phyloP scores from a whole-genome alignment of 2,113 vertebrate species.

The Myiopsitta monachus region DNA sequence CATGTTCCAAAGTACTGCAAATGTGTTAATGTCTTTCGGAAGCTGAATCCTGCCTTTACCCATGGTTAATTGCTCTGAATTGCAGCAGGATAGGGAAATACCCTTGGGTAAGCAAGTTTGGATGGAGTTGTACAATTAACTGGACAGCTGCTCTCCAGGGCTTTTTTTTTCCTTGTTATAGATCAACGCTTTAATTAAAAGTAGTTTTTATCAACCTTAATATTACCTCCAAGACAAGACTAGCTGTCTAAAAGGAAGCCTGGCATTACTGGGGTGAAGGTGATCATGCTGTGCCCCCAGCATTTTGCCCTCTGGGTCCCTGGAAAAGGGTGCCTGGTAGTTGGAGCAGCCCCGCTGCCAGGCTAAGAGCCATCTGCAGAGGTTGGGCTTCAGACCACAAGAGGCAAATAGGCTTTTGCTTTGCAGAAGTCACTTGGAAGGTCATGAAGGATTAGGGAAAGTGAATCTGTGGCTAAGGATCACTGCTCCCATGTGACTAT shows the following conservation, averaged over 20 bases:
- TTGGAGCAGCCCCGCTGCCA: background rate
- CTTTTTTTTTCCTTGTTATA: background rate
- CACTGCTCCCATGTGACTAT: accelerated
- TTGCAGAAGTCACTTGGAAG: background rate
- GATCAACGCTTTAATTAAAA: background rate
- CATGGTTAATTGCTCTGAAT: accelerated
- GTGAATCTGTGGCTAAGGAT: accelerated
- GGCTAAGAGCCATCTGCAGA: background rate
- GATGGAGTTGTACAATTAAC: background rate
- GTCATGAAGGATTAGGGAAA: background rate
- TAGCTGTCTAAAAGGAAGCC: background rate
- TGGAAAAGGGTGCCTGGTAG: accelerated
- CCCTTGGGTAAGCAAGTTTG: background rate
- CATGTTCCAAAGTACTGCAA: background rate
- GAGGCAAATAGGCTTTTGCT: background rate
- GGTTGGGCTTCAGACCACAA: background rate
- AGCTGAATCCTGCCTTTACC: background rate
- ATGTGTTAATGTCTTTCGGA: accelerated
- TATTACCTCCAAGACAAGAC: accelerated
- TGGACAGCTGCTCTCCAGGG: accelerated
- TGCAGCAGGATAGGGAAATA: background rate
- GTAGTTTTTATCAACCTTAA: background rate
- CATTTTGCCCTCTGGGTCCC: background rate
- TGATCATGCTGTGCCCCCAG: background rate
- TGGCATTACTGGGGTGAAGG: background rate